phyloP scores from a whole-genome alignment of 2,113 vertebrate genomes.

The Sisor rabdophorus region DNA sequence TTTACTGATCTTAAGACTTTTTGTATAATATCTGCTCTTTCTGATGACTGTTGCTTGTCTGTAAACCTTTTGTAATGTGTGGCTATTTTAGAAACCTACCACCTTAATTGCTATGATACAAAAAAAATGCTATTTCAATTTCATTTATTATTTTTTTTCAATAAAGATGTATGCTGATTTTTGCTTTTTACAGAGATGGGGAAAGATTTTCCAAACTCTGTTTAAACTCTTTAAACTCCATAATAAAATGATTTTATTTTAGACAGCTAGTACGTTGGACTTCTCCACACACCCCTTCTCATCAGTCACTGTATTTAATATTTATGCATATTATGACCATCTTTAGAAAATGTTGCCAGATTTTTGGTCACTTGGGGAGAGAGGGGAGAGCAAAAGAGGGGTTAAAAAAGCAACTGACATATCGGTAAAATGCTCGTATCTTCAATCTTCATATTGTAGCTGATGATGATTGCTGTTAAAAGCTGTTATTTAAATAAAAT shows the following conservation, averaged over 20 bases:
- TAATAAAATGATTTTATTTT: conserved; percentile 21
- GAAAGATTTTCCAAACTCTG: not conserved
- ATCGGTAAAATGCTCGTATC: not conserved
- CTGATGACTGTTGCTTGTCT: conserved; percentile 19
- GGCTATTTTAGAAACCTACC: conserved; percentile 45
- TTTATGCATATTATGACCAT: conserved; percentile 2
- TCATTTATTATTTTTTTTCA: conserved; percentile 15
- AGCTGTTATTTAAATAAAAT: too few species aligned
- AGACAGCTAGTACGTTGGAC: not conserved
- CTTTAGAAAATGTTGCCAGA: not conserved
- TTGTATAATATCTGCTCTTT: conserved; percentile 21
- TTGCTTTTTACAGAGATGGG: not conserved
- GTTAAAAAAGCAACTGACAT: not conserved
- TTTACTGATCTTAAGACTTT: conserved; percentile 19
- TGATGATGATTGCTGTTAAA: not conserved
- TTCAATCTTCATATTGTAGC: not conserved
- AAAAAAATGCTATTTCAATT: conserved; percentile 40
- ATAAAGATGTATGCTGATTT: not conserved
- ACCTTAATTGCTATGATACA: conserved; percentile 60
- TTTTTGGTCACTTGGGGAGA: too few species aligned
- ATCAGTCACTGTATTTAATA: not conserved
- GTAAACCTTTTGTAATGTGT: conserved; percentile 27
- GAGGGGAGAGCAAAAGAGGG: too few species aligned
- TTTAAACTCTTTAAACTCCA: not conserved
- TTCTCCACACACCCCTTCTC: not conserved